Evolutionary conservation across 2,113 vertebrate genomes (phyloP).

Genomic region (Anser cygnoides): DNA sequence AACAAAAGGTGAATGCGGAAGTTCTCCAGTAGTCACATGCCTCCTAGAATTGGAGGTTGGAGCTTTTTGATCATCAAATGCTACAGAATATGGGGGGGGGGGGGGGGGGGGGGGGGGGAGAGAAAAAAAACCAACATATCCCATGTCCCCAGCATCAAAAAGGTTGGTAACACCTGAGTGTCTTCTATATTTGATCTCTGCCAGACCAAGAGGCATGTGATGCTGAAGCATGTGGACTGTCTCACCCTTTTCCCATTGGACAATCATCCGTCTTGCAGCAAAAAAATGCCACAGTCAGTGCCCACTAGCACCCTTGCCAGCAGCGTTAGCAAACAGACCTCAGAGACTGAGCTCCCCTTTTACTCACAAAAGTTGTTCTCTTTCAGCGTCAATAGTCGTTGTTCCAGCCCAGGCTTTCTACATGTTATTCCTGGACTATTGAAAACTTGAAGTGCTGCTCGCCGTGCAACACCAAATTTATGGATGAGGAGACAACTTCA

Average conservation of each 20-base stretch:
- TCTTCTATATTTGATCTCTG: background rate
- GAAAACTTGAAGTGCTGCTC: conserved; percentile 24
- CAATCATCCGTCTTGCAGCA: background rate
- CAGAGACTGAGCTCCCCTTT: background rate
- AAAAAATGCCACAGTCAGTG: conserved; percentile 23
- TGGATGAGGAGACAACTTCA: conserved; percentile 60
- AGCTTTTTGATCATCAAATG: background rate
- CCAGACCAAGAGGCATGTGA: background rate
- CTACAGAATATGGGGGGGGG: background rate
- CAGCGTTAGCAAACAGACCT: conserved; percentile 33
- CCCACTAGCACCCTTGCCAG: conserved; percentile 28
- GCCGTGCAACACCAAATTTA: conserved; percentile 21
- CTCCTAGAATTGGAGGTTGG: background rate
- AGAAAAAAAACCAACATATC: background rate
- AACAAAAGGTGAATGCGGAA: background rate
- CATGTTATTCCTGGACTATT: background rate
- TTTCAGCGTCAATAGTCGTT: background rate
- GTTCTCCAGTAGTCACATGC: background rate
- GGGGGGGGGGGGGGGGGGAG: background rate
- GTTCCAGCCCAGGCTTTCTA: conserved; percentile 13
- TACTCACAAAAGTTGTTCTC: background rate
- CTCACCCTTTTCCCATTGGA: conserved; percentile 29
- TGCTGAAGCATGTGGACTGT: background rate
- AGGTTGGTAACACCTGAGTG: background rate
- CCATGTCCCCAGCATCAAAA: background rate